Evolutionary conservation across 2,888 invertebrate genomes (phyloP), one percentile per base, ranked within the genome.

Genomic region (Agonopterix subpropinquella): DNA sequence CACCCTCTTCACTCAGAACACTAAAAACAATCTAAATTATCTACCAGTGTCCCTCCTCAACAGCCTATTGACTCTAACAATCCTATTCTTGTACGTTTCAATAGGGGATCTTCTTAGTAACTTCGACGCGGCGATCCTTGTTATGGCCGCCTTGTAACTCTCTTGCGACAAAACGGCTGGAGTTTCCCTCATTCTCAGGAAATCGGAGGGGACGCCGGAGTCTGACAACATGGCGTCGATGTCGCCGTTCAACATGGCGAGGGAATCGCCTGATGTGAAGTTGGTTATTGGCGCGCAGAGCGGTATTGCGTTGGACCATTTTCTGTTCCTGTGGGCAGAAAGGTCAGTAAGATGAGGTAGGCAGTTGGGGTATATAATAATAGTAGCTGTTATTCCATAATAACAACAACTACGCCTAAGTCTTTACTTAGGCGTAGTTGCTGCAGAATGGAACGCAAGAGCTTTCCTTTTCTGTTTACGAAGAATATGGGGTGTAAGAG

Each of bases 221-320:
- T 87, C 87, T 0, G 86, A 81, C 65, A 87, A 66, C 82, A 86
- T 85, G 70, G 86, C 87, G 77, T 85, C 85, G 48, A 85, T 76
- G 56, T 88, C 88, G 0, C 77, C 77, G 54, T 77, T 86, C 15
- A 81, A 66, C 81, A 82, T 83, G 11, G 83, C 86, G 43, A 85
- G 52, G 0, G 82, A 70, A 45, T 88, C 89, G 0, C 76, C 62
- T 1, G 79, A 70, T 0, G 80, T 84, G 69, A 75, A 85, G 63
- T 88, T 88, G 13, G 80, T 72, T 41, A 73, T 70, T 11, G 88
- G 80, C 1, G 86, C 64, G 75, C 96, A 96, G 5, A 93, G 92
- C 0, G 96, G 96, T 56, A 96, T 95, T 1, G 95, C 93, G 67
- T 93, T 94, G 0, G 95, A 95, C 96, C 96, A 96, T 84, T 95